Conservation (phyloP, 2,797 vertebrate species). For the Betta splendens region DNA sequence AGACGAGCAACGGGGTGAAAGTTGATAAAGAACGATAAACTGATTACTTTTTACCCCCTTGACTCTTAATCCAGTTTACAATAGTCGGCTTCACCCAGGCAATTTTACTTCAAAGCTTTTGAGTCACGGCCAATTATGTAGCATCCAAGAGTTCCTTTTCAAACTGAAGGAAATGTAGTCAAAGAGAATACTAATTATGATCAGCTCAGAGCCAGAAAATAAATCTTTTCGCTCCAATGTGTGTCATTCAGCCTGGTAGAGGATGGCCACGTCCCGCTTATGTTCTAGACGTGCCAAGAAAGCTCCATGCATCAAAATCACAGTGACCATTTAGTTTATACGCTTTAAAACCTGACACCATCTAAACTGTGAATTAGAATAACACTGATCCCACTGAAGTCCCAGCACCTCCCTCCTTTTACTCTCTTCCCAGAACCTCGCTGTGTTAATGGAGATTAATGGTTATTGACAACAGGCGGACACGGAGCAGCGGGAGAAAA, state of each 20-base stretch:
- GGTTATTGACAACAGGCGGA: conserved; percentile 54
- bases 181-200: conserved; percentile 75
- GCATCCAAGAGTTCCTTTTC: conserved; percentile 65
- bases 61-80: conserved; percentile 77
- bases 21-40: conserved; percentile 57
- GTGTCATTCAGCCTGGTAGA: conserved; percentile 31
- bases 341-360: not conserved
- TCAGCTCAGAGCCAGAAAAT: conserved; percentile 52
- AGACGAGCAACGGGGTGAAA: conserved; percentile 44
- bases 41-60: conserved; percentile 71
- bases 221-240: conserved; percentile 56
- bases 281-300: too few relatives aligned
- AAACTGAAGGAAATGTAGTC: conserved; percentile 58
- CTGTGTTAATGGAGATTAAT: conserved; percentile 78
- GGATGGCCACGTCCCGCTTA: conserved; percentile 5
- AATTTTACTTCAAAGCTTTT: conserved; percentile 81
- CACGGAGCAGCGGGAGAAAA: conserved; percentile 41
- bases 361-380: conserved; percentile 35
- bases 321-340: not conserved
- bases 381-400: conserved; percentile 42
- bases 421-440: conserved; percentile 57
- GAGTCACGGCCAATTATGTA: conserved; percentile 70
- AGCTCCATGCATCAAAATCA: too few relatives aligned
- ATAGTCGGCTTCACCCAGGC: conserved; percentile 68
- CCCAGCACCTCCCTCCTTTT: conserved; percentile 46